phyloP scores from a whole-genome alignment of 2,888 invertebrate genomes.

The Caenorhabditis uteleia region DNA sequence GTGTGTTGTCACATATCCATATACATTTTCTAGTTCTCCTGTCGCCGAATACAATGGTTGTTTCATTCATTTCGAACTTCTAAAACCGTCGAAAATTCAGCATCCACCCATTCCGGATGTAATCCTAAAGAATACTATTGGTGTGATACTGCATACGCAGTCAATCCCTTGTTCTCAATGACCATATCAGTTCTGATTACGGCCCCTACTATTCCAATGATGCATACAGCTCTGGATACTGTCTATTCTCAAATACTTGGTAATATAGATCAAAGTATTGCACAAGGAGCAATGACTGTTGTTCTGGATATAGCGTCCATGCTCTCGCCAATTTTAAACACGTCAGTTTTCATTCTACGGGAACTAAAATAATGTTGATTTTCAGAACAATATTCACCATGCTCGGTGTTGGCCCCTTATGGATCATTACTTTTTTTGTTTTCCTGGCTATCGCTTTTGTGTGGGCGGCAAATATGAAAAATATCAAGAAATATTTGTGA shows the following conservation, averaged over 20 bases:
- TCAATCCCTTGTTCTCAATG: conserved; percentile 30
- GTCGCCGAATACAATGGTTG: conserved; percentile 28
- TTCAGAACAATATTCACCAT: no score
- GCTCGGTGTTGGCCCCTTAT: no score
- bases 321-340: conserved; percentile 41
- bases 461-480: no score
- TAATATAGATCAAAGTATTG: conserved; percentile 47
- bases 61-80: no score
- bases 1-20: conserved; percentile 37
- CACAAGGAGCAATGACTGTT: conserved; percentile 45
- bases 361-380: no score
- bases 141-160: conserved; percentile 29
- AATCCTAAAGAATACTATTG: conserved; percentile 35
- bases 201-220: conserved; percentile 31
- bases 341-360: conserved; percentile 37
- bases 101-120: conserved; percentile 37
- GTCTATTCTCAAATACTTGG: conserved; percentile 48
- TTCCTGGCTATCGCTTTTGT: no score
- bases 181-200: conserved; percentile 6
- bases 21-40: conserved; percentile 17
- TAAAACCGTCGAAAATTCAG: no score
- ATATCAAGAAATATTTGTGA: no score
- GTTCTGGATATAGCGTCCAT: conserved; percentile 44
- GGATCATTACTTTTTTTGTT: no score
- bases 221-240: conserved; percentile 40